phyloP scores from a whole-genome alignment of 2,888 invertebrate species.

The Synergus umbraculus region DNA sequence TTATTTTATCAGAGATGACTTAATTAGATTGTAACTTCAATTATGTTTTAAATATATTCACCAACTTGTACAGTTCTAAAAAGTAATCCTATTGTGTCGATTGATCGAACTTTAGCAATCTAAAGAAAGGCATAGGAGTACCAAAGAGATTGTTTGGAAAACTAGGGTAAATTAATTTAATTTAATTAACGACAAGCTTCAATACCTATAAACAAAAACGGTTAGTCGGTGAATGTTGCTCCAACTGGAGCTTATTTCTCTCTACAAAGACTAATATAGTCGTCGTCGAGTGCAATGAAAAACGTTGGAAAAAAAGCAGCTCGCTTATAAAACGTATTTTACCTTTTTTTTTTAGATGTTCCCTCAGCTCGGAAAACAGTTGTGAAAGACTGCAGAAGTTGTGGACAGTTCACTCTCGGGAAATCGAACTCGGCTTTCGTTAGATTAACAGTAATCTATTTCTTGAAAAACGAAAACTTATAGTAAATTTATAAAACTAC shows the following conservation, averaged over 20 bases:
- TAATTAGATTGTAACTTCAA: no score
- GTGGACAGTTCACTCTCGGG: conserved; percentile 25
- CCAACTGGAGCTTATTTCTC: background rate
- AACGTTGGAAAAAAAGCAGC: conserved; percentile 5
- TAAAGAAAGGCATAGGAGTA: background rate
- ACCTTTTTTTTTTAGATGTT: conserved; percentile 15
- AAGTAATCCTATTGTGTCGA: background rate
- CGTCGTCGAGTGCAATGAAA: conserved; percentile 4
- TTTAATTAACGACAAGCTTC: conserved; percentile 5
- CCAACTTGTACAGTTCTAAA: no score
- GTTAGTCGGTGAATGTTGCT: background rate
- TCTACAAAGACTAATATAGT: background rate
- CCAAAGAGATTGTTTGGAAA: background rate
- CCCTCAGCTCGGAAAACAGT: conserved; percentile 7
- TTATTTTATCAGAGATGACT: no score
- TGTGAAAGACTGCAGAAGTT: conserved; percentile 34
- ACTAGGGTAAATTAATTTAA: background rate
- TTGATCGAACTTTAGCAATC: background rate
- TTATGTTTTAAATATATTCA: no score
- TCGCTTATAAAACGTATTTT: conserved; percentile 10
- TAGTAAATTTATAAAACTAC: background rate
- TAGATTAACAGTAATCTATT: conserved; percentile 8
- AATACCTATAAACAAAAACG: background rate
- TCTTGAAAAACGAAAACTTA: background rate
- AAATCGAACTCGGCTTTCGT: conserved; percentile 32